Conservation (phyloP, 1,140 invertebrate genomes). For the Caenorhabditis elegans region WBcel235 BX284606.5:10751501-10752000, state of each 20-base stretch:
- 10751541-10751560: too few relatives aligned
- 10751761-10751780: background rate
- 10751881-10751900: too few relatives aligned
- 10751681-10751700: too few relatives aligned
- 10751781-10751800: background rate
- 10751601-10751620: too few relatives aligned
- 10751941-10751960: background rate
- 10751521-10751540: too few relatives aligned
- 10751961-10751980: slow-evolving; percentile 3
- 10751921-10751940: background rate
- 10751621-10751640: too few relatives aligned
- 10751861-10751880: background rate
- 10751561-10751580: too few relatives aligned
- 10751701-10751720: too few relatives aligned
- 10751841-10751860: background rate
- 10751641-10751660: too few relatives aligned
- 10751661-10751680: too few relatives aligned
- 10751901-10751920: background rate
- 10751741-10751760: background rate
- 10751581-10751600: too few relatives aligned
- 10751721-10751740: background rate
- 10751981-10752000: background rate
- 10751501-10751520: too few relatives aligned
- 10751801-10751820: background rate
- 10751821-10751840: background rate